A percentile compares a stretch with the other conserved stretches of the same genome.
phyloP scores from a whole-genome alignment of 1,140 invertebrate species.

The Dryas iulia region DNA sequence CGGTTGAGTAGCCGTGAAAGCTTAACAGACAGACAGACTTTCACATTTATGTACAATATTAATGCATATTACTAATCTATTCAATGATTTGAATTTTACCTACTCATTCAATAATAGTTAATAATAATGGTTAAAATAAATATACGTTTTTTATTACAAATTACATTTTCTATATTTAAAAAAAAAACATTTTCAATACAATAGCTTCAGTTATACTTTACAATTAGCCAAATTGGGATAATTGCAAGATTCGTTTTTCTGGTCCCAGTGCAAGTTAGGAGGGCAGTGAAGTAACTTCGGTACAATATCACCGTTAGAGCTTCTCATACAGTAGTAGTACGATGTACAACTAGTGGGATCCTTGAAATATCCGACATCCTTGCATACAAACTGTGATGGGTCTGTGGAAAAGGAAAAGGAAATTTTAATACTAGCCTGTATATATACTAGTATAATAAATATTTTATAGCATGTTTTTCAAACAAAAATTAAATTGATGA shows the following conservation, averaged over 20 bases:
- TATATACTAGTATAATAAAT: neutral
- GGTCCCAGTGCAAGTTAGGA: conserved; percentile 39
- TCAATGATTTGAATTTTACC: too few species aligned
- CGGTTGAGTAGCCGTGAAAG: too few species aligned
- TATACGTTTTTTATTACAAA: too few species aligned
- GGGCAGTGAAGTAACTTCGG: conserved; percentile 41
- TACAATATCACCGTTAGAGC: conserved; percentile 17
- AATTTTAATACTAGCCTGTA: neutral
- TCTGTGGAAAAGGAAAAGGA: neutral
- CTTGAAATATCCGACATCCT: conserved; percentile 2
- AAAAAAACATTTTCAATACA: too few species aligned
- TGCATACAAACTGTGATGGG: conserved; percentile 13
- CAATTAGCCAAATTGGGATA: conserved; percentile 35
- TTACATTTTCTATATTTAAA: too few species aligned
- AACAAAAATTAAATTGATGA: too few species aligned
- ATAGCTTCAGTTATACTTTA: conserved; percentile 5
- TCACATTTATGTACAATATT: too few species aligned
- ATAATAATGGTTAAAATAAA: too few species aligned
- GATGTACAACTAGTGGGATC: conserved; percentile 38
- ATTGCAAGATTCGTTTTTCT: conserved; percentile 37
- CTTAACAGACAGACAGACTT: too few species aligned
- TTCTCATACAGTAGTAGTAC: conserved; percentile 35
- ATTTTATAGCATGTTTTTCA: too few species aligned
- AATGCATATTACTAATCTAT: too few species aligned
- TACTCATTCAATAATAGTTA: too few species aligned